Evolutionary conservation across 2,888 invertebrate species (phyloP).

Genomic region (Hyppa rectilinea): DNA sequence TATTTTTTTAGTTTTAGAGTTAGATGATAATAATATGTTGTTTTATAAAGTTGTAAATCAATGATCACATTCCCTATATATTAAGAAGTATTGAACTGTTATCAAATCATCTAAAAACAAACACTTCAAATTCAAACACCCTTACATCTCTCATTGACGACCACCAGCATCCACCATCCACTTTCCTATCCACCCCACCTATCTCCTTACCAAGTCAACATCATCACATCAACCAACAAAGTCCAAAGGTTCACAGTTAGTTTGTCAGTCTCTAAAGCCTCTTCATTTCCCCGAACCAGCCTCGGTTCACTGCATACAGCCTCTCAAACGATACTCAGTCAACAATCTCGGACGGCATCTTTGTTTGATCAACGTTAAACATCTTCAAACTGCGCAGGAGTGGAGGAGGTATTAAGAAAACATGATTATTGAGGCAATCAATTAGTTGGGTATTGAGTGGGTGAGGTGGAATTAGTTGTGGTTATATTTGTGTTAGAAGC

Average conservation of each 20-base stretch:
- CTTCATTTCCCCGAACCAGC: conserved; percentile 62
- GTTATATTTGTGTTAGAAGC: not conserved
- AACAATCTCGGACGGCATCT: conserved; percentile 67
- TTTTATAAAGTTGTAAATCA: too few relatives aligned
- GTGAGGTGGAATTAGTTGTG: not conserved
- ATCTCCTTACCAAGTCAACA: conserved; percentile 29
- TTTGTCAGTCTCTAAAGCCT: conserved; percentile 62
- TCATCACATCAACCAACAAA: conserved; percentile 31
- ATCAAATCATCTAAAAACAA: not conserved
- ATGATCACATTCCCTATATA: too few relatives aligned
- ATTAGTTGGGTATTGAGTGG: conserved; percentile 43
- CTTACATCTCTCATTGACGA: not conserved
- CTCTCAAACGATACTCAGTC: conserved; percentile 67
- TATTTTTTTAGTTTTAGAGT: too few relatives aligned
- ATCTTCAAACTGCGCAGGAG: conserved; percentile 58
- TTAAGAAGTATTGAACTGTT: not conserved
- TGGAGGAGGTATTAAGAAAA: conserved; percentile 57
- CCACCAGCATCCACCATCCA: not conserved
- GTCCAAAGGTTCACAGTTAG: conserved; percentile 56
- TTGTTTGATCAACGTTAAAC: conserved; percentile 69
- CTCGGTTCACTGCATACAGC: conserved; percentile 65
- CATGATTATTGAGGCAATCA: conserved; percentile 52
- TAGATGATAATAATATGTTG: too few relatives aligned
- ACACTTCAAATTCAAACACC: not conserved
- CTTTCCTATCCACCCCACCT: not conserved